These are phyloP conservation scores for Melanotus villosus DNA, from an alignment of 2,888 invertebrate species.

Conservation along the genomic window DNA sequence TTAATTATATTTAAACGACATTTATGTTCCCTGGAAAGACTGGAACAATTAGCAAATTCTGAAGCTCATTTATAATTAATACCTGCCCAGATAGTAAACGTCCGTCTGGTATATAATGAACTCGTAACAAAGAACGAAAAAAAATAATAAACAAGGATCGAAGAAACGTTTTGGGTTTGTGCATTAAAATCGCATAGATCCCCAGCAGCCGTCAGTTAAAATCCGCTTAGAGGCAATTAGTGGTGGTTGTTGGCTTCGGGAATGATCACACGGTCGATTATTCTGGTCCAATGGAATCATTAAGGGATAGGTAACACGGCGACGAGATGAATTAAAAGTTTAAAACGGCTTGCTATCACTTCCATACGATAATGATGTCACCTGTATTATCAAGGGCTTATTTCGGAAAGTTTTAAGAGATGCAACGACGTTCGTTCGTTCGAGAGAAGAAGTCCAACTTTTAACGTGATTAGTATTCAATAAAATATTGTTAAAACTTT, in stretches of 20 bases:
- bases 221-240: slow-evolving; percentile 44
- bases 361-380: slow-evolving; percentile 15
- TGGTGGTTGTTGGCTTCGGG: slow-evolving; percentile 32
- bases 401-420: background rate
- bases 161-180: background rate
- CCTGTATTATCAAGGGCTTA: background rate
- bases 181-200: slow-evolving; percentile 15
- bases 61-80: slow-evolving; percentile 12
- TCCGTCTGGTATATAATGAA: background rate
- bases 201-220: slow-evolving; percentile 26
- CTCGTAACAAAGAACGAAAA: background rate
- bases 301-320: slow-evolving; percentile 34
- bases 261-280: slow-evolving; percentile 42
- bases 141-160: background rate
- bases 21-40: background rate
- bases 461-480: slow-evolving; percentile 25
- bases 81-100: slow-evolving; percentile 1
- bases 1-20: slow-evolving; percentile 12
- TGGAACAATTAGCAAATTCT: slow-evolving; percentile 6
- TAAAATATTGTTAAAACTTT: slow-evolving; percentile 24
- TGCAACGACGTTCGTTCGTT: background rate
- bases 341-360: slow-evolving; percentile 4
- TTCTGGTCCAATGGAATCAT: slow-evolving; percentile 31
- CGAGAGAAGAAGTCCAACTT: slow-evolving; percentile 6
- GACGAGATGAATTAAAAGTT: slow-evolving; percentile 33